Conservation (phyloP, 2,797 vertebrate species). For the Novumbra hubbsi region DNA sequence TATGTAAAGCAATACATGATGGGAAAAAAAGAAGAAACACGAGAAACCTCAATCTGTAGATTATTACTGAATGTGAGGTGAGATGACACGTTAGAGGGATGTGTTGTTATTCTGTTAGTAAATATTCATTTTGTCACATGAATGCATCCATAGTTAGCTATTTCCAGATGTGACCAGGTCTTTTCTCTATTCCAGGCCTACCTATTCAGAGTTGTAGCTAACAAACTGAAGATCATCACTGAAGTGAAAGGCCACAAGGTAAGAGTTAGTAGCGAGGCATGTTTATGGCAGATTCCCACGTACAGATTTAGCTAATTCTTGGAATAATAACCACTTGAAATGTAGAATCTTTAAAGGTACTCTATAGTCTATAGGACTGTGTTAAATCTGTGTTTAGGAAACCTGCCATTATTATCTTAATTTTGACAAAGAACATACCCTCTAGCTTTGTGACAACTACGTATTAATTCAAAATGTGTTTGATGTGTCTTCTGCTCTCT, state of each 20-base stretch:
- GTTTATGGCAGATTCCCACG: background rate
- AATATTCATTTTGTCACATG: background rate
- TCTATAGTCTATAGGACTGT: background rate
- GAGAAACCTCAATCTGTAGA: no score
- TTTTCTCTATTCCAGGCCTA: slow-evolving; percentile 76
- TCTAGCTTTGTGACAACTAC: background rate
- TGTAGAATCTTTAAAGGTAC: background rate
- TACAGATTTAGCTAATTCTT: background rate
- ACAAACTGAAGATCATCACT: slow-evolving; percentile 73
- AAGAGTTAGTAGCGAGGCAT: slow-evolving; percentile 27
- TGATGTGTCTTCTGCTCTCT: slow-evolving; percentile 1
- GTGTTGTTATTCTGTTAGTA: background rate
- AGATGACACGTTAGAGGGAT: background rate
- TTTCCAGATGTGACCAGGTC: slow-evolving; percentile 13
- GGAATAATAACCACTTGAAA: no score
- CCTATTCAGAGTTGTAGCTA: slow-evolving; percentile 77
- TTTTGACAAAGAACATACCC: background rate
- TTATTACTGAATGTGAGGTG: background rate
- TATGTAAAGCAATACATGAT: no score
- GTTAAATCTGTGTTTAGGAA: background rate
- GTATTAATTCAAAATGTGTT: background rate
- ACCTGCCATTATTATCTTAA: background rate
- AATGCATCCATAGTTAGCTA: background rate
- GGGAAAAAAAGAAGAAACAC: no score
- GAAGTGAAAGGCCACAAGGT: slow-evolving; percentile 86